phyloP scores from a whole-genome alignment of 1,140 invertebrate species.

The Drosophila parvula region DNA sequence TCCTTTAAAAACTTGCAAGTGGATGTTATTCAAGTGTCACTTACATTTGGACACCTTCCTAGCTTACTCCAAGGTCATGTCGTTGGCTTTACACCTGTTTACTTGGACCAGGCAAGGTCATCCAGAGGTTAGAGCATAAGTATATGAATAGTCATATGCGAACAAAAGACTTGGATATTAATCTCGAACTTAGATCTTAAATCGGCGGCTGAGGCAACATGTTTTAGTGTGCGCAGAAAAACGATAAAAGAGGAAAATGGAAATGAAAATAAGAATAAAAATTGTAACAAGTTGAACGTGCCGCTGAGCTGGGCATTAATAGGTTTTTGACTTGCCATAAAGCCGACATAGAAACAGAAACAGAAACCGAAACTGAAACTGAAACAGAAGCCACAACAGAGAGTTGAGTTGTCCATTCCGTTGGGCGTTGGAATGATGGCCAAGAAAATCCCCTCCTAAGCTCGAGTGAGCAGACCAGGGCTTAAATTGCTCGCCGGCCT shows the following conservation, averaged over 20 bases:
- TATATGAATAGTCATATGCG: conserved; percentile 29
- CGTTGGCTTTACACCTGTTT: conserved; percentile 22
- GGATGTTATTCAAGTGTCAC: neutral
- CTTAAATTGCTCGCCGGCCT: conserved; percentile 59
- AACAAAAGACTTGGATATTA: conserved; percentile 28
- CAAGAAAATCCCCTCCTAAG: conserved; percentile 42
- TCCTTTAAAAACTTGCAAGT: neutral
- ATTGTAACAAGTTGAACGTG: conserved; percentile 81
- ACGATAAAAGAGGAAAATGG: conserved; percentile 41
- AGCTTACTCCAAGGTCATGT: conserved; percentile 11
- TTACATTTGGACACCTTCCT: neutral
- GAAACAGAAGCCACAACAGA: conserved; percentile 34
- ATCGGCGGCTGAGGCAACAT: conserved; percentile 27
- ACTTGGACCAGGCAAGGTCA: conserved; percentile 18
- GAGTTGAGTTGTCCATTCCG: conserved; percentile 33
- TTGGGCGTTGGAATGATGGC: conserved; percentile 34
- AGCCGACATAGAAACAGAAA: conserved; percentile 46
- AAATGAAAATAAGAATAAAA: conserved; percentile 59
- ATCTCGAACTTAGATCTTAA: conserved; percentile 30
- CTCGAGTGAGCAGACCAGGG: conserved; percentile 29
- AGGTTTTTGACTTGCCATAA: conserved; percentile 80
- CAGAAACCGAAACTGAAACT: conserved; percentile 42
- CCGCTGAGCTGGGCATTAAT: conserved; percentile 73
- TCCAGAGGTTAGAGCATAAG: conserved; percentile 8
- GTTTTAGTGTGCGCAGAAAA: conserved; percentile 41